Evolutionary conservation across 2,113 vertebrate species (phyloP), one percentile per base, ranked within the genome.

Genomic region (Heliornis fulica): DNA sequence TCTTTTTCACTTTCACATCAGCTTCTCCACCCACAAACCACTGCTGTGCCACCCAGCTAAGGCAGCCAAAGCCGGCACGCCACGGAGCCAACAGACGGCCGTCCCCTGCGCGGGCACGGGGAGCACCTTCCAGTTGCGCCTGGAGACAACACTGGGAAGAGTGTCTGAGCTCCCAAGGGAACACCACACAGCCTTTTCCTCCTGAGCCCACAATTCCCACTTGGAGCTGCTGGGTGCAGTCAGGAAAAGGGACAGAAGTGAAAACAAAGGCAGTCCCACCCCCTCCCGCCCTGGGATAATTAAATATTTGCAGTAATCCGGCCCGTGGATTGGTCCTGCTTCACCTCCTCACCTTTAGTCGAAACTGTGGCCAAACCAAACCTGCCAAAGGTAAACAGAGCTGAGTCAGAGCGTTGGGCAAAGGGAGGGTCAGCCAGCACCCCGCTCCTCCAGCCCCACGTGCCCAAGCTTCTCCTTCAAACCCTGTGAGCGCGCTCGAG

Each of bases 341-440:
- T 45, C 38, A 29, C 13, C 63, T 40, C 86, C 97, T 97, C 97
- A 98, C 98, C 98, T 98, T 98, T 98, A 61, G 98, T 72, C 19
- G 98, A 68, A 82, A 97, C 96, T 14, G 97, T 72, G 93, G 97
- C 93, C 97, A 98, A 95, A 8, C 98, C 98, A 94, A 98, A 98
- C 93, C 98, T 98, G 87, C 28, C 59, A 7, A 90, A 93, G 91
- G 78, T 21, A 95, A 95, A 97, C 36, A 43, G 83, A n/a, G 26
- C 26, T 19, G 2, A 19, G 48, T 85, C 26, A 90, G 77, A 20
- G 34, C 32, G 43, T 7, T 4, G 13, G 57, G 34, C n/a, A 15
- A 18, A 59, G 23, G 32, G 1, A 13, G 28, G 68, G 41, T 34
- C 53, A 59, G 34, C 41, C 21, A 31, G 48, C 1, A 11, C 20